These are phyloP conservation scores for Euphonia xanthogaster DNA, from an alignment of 2,797 vertebrate species.

Conservation along the genomic window DNA sequence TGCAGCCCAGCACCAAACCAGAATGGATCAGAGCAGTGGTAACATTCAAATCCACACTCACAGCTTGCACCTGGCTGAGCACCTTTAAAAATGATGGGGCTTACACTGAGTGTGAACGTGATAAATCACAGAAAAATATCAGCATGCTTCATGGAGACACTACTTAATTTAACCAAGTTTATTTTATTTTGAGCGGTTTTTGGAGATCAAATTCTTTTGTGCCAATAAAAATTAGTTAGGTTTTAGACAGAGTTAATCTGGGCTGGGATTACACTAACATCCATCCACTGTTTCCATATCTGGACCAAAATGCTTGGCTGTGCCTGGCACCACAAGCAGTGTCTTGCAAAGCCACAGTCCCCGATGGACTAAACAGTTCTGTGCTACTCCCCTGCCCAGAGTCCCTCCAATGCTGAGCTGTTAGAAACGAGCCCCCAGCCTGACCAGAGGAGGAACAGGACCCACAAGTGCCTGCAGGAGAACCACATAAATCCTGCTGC, in stretches of 20 bases:
- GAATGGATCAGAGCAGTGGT: not conserved
- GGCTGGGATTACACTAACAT: not conserved
- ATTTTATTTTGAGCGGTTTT: not conserved
- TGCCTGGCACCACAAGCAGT: not conserved
- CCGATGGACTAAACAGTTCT: rapidly evolving
- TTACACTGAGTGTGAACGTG: not conserved
- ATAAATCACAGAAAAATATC: not conserved
- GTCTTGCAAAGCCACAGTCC: not conserved
- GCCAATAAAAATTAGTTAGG: not conserved
- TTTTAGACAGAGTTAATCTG: not conserved
- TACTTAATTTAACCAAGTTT: not conserved
- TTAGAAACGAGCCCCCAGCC: not conserved
- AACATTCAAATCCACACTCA: not conserved
- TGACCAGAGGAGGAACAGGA: not conserved
- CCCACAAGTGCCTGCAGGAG: not conserved
- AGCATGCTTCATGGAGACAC: not conserved
- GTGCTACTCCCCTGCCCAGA: not conserved
- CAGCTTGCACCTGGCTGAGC: not conserved
- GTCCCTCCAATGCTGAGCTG: not conserved
- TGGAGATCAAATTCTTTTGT: not conserved
- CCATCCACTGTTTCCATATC: rapidly evolving
- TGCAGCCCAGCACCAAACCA: not conserved
- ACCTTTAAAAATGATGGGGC: not conserved
- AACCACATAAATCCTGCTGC: not conserved
- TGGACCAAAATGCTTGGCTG: not conserved